Percentiles rank a stretch among this genome's conserved stretches.
phyloP scores from a whole-genome alignment of 1,140 invertebrate genomes.

The Drosophila aff. region DNA sequence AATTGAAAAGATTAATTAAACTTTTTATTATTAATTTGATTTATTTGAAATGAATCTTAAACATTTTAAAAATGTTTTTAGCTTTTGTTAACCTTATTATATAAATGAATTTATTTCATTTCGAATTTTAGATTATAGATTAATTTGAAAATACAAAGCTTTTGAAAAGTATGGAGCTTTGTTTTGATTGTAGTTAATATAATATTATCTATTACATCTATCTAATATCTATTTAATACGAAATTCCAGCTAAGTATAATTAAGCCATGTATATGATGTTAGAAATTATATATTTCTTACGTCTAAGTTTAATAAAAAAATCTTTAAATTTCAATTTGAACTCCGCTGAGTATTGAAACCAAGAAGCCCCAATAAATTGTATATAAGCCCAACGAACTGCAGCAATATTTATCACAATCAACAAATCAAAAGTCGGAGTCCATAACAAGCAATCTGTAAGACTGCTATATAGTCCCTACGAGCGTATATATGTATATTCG shows the following conservation, averaged over 20 bases:
- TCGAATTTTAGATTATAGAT: too few relatives aligned
- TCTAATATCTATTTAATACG: neutral
- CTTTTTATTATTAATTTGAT: too few relatives aligned
- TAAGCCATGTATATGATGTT: too few relatives aligned
- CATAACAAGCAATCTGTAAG: conserved; percentile 62
- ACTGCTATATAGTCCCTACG: conserved; percentile 28
- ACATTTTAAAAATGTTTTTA: neutral
- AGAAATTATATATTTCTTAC: neutral
- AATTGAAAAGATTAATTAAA: too few relatives aligned
- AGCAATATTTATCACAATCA: conserved; percentile 50
- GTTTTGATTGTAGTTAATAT: neutral
- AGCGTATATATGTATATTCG: conserved; percentile 1
- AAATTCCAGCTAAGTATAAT: neutral
- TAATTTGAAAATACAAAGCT: neutral
- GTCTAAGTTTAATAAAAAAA: neutral
- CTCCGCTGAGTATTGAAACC: neutral
- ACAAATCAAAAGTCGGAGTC: conserved; percentile 63
- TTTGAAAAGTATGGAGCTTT: too few relatives aligned
- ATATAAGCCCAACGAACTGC: conserved; percentile 19
- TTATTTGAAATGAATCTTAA: neutral
- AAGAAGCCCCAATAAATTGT: conserved; percentile 18
- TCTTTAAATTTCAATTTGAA: neutral
- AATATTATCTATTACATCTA: too few relatives aligned
- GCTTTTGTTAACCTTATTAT: neutral
- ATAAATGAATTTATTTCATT: too few relatives aligned